phyloP scores from a whole-genome alignment of 2,888 invertebrate species.

The Caenorhabditis parvicauda region DNA sequence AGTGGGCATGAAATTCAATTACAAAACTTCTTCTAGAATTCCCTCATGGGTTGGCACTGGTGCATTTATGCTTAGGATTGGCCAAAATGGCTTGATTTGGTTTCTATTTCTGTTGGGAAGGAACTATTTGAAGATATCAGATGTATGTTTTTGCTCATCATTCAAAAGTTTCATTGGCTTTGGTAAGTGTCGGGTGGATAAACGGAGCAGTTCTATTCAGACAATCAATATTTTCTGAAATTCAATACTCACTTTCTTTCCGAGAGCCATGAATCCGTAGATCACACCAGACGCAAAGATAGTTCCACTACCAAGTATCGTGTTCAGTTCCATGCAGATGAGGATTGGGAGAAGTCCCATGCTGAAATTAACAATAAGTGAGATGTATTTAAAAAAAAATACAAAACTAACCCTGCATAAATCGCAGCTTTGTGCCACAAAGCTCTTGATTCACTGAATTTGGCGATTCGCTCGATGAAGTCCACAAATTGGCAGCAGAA shows the following conservation, averaged over 20 bases:
- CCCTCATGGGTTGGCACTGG: no score
- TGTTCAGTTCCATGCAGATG: conserved; percentile 75
- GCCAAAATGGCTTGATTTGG: no score
- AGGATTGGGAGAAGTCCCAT: conserved; percentile 79
- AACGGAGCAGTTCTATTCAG: neutral
- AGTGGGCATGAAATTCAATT: neutral
- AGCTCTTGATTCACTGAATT: conserved; percentile 66
- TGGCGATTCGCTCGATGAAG: conserved; percentile 82
- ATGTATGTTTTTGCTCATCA: neutral
- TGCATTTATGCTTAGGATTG: no score
- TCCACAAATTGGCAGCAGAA: conserved; percentile 95
- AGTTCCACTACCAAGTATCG: conserved; percentile 82
- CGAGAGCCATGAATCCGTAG: conserved; percentile 90
- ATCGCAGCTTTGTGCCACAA: conserved; percentile 60
- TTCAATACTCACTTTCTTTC: conserved; percentile 73
- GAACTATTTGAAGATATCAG: neutral
- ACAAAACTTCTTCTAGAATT: neutral
- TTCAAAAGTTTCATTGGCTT: no score
- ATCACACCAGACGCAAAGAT: conserved; percentile 84
- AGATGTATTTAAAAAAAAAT: conserved; percentile 1
- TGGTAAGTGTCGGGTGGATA: neutral
- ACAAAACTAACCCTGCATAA: conserved; percentile 47
- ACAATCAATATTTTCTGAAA: neutral
- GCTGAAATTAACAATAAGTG: conserved; percentile 66
- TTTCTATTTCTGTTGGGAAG: neutral